Conservation (phyloP, 2,113 vertebrate genomes). For the Poeciliopsis turrubarensis region DNA sequence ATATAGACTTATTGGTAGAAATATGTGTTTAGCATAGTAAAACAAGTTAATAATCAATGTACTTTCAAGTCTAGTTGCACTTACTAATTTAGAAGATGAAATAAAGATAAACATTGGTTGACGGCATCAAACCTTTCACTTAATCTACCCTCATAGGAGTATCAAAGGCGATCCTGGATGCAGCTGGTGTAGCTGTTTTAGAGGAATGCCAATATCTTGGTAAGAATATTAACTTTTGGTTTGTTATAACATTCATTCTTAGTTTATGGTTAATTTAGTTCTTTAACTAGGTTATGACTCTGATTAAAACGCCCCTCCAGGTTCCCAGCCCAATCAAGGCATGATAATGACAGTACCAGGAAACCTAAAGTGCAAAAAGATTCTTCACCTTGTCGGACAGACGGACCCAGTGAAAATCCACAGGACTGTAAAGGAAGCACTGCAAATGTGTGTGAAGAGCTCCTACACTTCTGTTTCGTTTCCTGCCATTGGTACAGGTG, state of each 20-base stretch:
- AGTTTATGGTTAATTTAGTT: conserved; percentile 8
- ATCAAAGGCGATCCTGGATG: conserved; percentile 87
- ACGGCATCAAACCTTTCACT: neutral
- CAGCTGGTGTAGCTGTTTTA: conserved; percentile 83
- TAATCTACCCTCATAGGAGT: conserved; percentile 78
- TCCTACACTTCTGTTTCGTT: conserved; percentile 83
- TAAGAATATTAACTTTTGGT: conserved; percentile 62
- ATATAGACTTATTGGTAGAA: too few species aligned
- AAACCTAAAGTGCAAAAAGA: conserved; percentile 84
- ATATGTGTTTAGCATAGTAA: neutral
- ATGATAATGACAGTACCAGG: conserved; percentile 84
- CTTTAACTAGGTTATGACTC: neutral
- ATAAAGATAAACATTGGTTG: too few species aligned
- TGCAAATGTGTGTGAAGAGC: conserved; percentile 79
- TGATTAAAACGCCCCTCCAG: conserved; percentile 61
- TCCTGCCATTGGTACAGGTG: conserved; percentile 93
- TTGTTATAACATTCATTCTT: neutral
- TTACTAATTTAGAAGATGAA: too few species aligned
- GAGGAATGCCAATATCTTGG: conserved; percentile 75
- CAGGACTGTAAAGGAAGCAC: conserved; percentile 60
- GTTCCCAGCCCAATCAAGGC: conserved; percentile 49
- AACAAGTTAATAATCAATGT: neutral
- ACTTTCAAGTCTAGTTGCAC: too few species aligned
- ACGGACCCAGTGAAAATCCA: conserved; percentile 55
- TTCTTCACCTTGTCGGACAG: conserved; percentile 82